Evolutionary conservation across 37 sponge, comb jelly and placozoan genomes (phyloP).

Genomic region (Theonella swinhoei): DNA sequence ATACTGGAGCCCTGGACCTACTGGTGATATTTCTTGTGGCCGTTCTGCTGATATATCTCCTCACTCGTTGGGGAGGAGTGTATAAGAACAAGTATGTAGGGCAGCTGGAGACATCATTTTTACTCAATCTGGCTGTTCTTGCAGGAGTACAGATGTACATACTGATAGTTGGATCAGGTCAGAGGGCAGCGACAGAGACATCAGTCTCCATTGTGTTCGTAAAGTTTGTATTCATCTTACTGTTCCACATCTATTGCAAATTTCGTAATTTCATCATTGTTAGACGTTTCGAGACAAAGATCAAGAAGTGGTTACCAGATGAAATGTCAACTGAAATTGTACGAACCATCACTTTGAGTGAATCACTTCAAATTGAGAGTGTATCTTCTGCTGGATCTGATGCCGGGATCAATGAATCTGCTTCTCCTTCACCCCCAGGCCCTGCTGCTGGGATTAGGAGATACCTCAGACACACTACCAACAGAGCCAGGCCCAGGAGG

Average conservation of each 20-base stretch:
- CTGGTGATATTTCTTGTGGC: neutral
- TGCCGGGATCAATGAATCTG: no score
- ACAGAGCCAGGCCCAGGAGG: no score
- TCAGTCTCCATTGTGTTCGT: neutral
- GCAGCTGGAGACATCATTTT: neutral
- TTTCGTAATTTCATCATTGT: neutral
- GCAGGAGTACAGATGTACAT: neutral
- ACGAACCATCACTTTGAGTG: neutral
- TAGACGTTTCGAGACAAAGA: neutral
- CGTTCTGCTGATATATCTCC: neutral
- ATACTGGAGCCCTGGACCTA: neutral
- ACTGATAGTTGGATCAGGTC: neutral
- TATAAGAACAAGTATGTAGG: neutral
- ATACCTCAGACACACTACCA: no score
- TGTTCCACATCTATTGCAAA: neutral
- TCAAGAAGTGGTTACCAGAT: neutral
- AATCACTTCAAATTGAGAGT: no score
- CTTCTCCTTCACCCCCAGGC: no score
- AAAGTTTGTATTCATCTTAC: neutral
- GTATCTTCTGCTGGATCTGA: no score
- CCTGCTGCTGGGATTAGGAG: no score
- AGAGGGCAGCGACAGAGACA: neutral
- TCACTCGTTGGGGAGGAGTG: neutral
- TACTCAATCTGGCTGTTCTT: neutral
- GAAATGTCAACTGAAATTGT: neutral